Base-by-base conservation (phyloP, 2,888 invertebrate genomes). In the Geophilus truncorum region DNA sequence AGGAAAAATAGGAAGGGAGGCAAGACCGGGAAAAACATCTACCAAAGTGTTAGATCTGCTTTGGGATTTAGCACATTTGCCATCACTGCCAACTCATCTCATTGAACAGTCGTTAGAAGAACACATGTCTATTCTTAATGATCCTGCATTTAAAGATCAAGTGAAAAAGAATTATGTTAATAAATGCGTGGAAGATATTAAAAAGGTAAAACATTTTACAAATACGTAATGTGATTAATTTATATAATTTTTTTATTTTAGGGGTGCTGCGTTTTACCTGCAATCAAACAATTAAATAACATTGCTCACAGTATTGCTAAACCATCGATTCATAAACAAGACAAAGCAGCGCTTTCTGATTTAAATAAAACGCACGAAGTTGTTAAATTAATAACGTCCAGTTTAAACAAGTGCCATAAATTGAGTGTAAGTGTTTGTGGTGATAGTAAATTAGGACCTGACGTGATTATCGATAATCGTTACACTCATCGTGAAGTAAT, bases 101-200 rank as follows among this genome's bases (percentile, higher is more conserved):
- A 85, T 89, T 34, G 87, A 88, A 81, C 86, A 85, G 40, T 88
- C 88, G 2, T 84, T 88, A 79, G 86, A 87, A 78, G 87, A 88
- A 84, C 89, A 89, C 83, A 86, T 88, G 45, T 85, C 85, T 62
- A 88, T 89, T 77, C 85, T 89, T 79, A 86, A 85, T 82, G 88
- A 88, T 82, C 86, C 87, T 5, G 86, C 86, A 77, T 86, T 87
- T 21, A 87, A 87, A 84, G 88, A 88, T 82, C 86, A 86, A 81
- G 85, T 84, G 45, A 87, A 88, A 82, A 85, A 86, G 82, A 85
- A 85, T 34, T 89, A 88, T 83, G 86, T 88, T 40, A 84, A 85
- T 78, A 88, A 87, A 82, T 89, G 89, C 85, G 86, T 89, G 9
- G 88, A 88, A 21, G 88, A 89, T 83, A 87, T 89, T 75, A 87